Evolutionary conservation across 2,888 invertebrate species (phyloP).

Genomic region (Drosophila neutralis): DNA sequence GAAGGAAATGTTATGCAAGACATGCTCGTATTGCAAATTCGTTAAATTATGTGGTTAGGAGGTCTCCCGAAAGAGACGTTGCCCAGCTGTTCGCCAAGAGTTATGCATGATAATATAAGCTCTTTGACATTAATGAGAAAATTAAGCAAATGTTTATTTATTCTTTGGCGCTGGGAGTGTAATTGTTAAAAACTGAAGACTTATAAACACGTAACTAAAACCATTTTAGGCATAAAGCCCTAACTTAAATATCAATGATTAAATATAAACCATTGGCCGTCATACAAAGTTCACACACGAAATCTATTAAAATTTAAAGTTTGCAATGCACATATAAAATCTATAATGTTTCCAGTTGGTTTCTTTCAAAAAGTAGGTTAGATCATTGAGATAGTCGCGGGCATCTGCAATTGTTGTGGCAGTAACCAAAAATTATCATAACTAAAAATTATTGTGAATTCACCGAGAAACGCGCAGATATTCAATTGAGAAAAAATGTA

Average conservation of each 20-base stretch:
- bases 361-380: conserved; percentile 52
- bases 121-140: conserved; percentile 48
- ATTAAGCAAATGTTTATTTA: conserved; percentile 11
- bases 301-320: conserved; percentile 1
- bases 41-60: conserved; percentile 60
- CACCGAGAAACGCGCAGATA: conserved; percentile 55
- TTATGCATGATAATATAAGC: conserved; percentile 27
- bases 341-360: conserved; percentile 17
- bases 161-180: neutral
- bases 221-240: neutral
- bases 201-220: neutral
- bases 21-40: conserved; percentile 71
- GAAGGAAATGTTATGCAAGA: conserved; percentile 77
- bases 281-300: neutral
- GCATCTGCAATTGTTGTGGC: conserved; percentile 59
- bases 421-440: conserved; percentile 74
- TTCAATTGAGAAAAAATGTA: conserved; percentile 70
- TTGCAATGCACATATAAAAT: conserved; percentile 2
- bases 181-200: neutral
- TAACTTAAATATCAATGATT: neutral
- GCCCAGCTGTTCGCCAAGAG: conserved; percentile 22
- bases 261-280: neutral
- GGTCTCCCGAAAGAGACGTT: conserved; percentile 37
- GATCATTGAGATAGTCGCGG: conserved; percentile 50
- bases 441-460: conserved; percentile 75